phyloP scores from a whole-genome alignment of 2,113 vertebrate species.

The Limnothrissa miodon region DNA sequence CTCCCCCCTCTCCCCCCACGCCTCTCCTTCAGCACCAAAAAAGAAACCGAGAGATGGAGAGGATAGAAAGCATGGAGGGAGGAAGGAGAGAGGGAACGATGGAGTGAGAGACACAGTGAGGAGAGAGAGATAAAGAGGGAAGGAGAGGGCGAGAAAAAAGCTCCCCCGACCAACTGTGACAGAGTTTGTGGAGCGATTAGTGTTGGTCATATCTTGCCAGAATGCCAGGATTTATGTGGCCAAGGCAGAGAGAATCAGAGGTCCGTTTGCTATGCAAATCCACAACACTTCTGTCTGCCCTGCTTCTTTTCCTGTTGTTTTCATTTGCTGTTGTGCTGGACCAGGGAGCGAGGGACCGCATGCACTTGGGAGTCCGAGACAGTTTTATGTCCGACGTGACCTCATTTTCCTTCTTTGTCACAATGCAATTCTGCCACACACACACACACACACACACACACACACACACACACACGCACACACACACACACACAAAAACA shows the following conservation, averaged over 20 bases:
- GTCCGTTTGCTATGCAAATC: constrained; percentile 42
- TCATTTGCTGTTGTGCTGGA: no score
- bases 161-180: constrained; percentile 27
- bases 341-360: not conserved
- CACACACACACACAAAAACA: not conserved
- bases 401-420: constrained; percentile 13
- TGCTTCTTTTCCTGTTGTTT: no score
- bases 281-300: constrained; percentile 24
- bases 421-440: not conserved
- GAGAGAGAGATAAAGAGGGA: not conserved
- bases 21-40: not conserved
- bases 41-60: not conserved
- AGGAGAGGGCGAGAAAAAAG: not conserved
- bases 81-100: not conserved
- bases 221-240: constrained; percentile 40
- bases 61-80: not conserved
- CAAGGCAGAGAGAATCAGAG: constrained; percentile 32
- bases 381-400: constrained; percentile 23
- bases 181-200: constrained; percentile 40
- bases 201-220: constrained; percentile 40
- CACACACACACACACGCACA: not conserved
- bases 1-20: no score
- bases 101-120: not conserved
- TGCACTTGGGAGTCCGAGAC: constrained; percentile 23
- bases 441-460: not conserved